Base-by-base conservation (phyloP, 2,888 invertebrate genomes). In the Lasius platythorax region DNA sequence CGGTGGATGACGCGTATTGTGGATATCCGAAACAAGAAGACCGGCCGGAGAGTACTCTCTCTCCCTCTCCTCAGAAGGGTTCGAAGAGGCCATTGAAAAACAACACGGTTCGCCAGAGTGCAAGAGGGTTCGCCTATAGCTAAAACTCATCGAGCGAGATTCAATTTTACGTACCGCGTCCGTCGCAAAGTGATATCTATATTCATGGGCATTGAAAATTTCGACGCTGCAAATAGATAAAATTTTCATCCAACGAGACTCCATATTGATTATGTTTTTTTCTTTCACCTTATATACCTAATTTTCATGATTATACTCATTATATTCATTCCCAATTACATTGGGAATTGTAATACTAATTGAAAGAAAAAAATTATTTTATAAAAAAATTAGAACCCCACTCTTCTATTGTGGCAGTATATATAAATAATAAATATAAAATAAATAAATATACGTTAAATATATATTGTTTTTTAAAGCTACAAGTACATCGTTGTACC, bases 11-110 rank as follows among this genome's bases (percentile, higher is more conserved):
- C 82, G 68, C 78, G 89, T 87, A 90, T 88, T 83, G 87, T 88
- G 86, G 87, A 89, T 85, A 90, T 90, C 87, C 84, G 88, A 88
- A 87, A 89, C 89, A 91, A 87, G 89, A 84, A 85, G 83, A 70
- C 63, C 63, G 64, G 74, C 28, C 53, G 37, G 3, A 66, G 81
- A 81, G 70, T 28, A 78, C 72, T 64, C 33, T 63, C 61, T 79
- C 56, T 63, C 58, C 12, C 85, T 83, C 85, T 83, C 40, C 15
- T 23, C 81, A 28, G 33, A 67, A 67, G 67, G 83, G n/a, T 40
- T 75, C 46, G 70, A 87, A 64, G 83, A 73, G 61, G 28, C 84
- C 78, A 79, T 87, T 43, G 84, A 90, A 74, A 67, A 76, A 82
- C 76, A 64, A 64, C 50, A 73, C 78, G 56, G 43, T 56, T 37